Percentiles rank a stretch among this genome's conserved stretches.
These are phyloP conservation scores for Nemoura dubitans DNA, from an alignment of 2,888 invertebrate genomes.

Conservation along the genomic window DNA sequence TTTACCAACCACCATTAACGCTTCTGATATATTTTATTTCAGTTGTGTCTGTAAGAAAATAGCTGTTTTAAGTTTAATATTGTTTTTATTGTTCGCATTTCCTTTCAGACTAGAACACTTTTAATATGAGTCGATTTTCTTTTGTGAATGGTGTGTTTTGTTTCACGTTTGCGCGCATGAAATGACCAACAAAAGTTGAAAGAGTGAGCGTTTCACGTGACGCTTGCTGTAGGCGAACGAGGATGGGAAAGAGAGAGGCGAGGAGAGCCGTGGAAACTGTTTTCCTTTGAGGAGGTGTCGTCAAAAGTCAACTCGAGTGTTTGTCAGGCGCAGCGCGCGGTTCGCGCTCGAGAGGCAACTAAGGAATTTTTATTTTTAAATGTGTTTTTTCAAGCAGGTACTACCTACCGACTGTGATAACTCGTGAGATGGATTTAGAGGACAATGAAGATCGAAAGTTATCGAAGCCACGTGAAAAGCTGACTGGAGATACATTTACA, in stretches of 20 bases:
- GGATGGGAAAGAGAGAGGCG: no score
- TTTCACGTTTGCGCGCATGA: no score
- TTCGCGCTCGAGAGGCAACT: not conserved
- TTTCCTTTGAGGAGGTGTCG: constrained; percentile 14
- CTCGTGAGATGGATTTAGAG: constrained; percentile 13
- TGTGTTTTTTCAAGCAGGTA: constrained; percentile 25
- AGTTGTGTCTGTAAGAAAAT: not conserved
- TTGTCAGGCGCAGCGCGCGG: not conserved
- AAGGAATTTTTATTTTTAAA: constrained; percentile 18
- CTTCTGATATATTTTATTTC: not conserved
- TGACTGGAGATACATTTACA: not conserved
- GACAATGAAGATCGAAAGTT: constrained; percentile 18
- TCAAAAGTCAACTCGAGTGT: constrained; percentile 7
- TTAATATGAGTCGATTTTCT: no score
- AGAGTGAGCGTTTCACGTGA: no score
- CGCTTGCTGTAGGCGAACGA: no score
- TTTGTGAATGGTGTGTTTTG: no score
- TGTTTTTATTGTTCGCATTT: no score
- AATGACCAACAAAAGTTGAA: no score
- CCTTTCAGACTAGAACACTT: no score
- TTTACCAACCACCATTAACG: not conserved
- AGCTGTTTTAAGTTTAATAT: not conserved
- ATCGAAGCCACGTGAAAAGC: constrained; percentile 15
- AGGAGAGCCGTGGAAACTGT: not conserved
- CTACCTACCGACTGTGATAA: not conserved